These are phyloP conservation scores for Pungitius pungitius DNA, from an alignment of 2,113 vertebrate genomes.

Conservation along the genomic window DNA sequence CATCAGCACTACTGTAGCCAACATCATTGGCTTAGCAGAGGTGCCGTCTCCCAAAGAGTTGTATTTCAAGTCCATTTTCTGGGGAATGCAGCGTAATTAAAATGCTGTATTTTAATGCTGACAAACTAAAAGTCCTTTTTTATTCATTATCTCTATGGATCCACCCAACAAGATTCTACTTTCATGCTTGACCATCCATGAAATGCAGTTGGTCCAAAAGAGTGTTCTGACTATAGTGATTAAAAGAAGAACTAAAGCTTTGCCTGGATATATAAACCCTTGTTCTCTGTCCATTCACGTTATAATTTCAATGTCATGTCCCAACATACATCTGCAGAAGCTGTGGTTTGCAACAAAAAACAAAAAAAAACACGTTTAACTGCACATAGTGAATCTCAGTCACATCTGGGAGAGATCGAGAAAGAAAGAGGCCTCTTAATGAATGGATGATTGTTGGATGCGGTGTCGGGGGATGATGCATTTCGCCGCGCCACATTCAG, in stretches of 20 bases:
- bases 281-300: not conserved
- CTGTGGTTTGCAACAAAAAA: not conserved
- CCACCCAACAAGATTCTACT: constrained; percentile 74
- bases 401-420: constrained; percentile 22
- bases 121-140: constrained; percentile 56
- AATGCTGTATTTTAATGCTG: constrained; percentile 61
- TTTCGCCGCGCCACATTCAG: constrained; percentile 79
- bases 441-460: constrained; percentile 76
- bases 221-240: constrained; percentile 53
- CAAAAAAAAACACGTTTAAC: too few species aligned
- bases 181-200: constrained; percentile 76
- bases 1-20: constrained; percentile 57
- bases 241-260: constrained; percentile 38
- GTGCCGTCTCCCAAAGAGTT: constrained; percentile 50
- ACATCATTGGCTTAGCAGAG: constrained; percentile 61
- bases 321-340: not conserved
- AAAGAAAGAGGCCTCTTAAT: constrained; percentile 79
- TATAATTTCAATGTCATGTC: not conserved
- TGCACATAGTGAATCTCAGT: not conserved
- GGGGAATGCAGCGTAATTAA: constrained; percentile 67
- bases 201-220: constrained; percentile 70
- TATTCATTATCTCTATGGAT: constrained; percentile 80
- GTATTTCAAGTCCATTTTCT: constrained; percentile 50
- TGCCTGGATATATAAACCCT: constrained; percentile 3
- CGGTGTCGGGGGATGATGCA: constrained; percentile 81